Base-by-base conservation (phyloP, 2,888 invertebrate species). In the Mechanitis messenoides region DNA sequence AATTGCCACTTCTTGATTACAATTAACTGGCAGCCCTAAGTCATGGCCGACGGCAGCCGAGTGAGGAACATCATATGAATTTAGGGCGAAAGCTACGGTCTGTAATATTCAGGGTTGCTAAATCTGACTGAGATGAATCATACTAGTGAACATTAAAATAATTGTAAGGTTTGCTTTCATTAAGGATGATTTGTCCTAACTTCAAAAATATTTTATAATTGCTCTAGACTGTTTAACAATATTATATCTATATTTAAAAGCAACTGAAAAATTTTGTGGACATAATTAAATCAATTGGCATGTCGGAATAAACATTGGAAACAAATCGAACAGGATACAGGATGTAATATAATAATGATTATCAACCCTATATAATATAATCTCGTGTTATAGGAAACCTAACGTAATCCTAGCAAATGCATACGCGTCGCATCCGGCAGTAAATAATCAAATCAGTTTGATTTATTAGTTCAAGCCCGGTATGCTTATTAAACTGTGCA, bases 381-480 rank as follows among this genome's bases (percentile, higher is more conserved):
- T 42, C 7, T 42, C 7, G 11, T 42, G 42, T 42, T 42, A 42
- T 70, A 68, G 68, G 67, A 68, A 69, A 71, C 72, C 72, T 70
- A 70, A 71, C 74, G 71, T 76, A 74, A 78, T 76, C 71, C 74
- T 67, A 71, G 70, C 70, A 68, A 75, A 78, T 72, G 75, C 72
- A 68, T 69, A 67, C 65, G 67, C 64, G 64, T 67, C 67, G 64
- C 71, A 72, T 67, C 72, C 71, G 71, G 78, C 75, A 80, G 79
- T 82, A 83, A 85, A 83, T 83, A 86, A 85, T 85, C 83, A 82
- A 85, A 86, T 85, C 83, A 78, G 77, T 76, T 74, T 85, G 84
- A 87, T 84, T 86, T 86, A 87, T 82, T 82, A 83, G 78, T 72
- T 77, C 76, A 79, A 79, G 76, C 81, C 69, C 72, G 77, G 75